Evolutionary conservation across 2,113 vertebrate species (phyloP), one percentile per base, ranked within the genome.

Genomic region (Cochlearius cochlearius): DNA sequence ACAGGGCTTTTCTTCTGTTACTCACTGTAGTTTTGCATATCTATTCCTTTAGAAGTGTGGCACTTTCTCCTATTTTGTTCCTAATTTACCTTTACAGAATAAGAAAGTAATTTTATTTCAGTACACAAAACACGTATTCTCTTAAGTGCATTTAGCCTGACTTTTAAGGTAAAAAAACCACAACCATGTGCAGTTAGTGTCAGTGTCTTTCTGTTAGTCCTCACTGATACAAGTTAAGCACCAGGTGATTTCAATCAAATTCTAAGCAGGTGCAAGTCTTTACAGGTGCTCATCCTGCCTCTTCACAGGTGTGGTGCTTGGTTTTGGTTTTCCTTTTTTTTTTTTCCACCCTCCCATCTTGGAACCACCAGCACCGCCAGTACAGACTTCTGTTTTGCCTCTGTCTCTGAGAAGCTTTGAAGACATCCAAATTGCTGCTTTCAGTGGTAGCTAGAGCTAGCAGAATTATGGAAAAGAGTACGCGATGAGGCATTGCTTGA

Each of bases 311-410:
- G 3, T 36, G 36, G 11, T 23, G 23, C 13, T 66, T 67, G 29
- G 45, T 67, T 52, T 23, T 30, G 13, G 2, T 7, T 76, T 41
- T 22, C 41, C 41, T 30, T 29, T 23, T 10, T 12, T 19, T 49
- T 43, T 19, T 6, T 45, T 34, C 4, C 25, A 13, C n/a, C 5
- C 5, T 41, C 1, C 11, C 3, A 2, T 43, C 41, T 62, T 78
- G 45, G 38, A 91, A 47, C 47, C 16, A 3, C 18, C 16, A 5
- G 4, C 8, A 11, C 25, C 68, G 32, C 15, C 0, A 1, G 5
- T 43, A 34, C 0, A 3, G n/a, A 17, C 10, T 56, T 62, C 19
- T 58, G 1, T 26, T 82, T 73, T 82, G 47, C 21, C 17, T 71
- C 29, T 49, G 22, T 30, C 18, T 60, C 45, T 36, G 34, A 41